These are phyloP conservation scores for Mugil cephalus DNA, from an alignment of 2,113 vertebrate species.

Conservation along the genomic window DNA sequence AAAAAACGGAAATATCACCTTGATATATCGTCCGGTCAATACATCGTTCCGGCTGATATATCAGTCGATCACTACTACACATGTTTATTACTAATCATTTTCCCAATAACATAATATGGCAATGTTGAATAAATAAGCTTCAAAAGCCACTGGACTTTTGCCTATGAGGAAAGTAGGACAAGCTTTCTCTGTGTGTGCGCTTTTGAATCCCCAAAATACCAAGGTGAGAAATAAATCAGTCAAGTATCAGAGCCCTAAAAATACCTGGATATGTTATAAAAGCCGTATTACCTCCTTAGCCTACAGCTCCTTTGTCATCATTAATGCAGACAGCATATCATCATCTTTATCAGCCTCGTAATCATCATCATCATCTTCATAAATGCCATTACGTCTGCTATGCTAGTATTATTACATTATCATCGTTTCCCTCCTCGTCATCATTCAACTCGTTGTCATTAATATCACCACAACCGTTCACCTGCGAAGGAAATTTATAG, in stretches of 20 bases:
- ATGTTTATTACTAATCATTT: no score
- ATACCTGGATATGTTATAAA: conserved; percentile 40
- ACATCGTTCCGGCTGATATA: no score
- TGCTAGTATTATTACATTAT: conserved; percentile 30
- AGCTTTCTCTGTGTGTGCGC: no score
- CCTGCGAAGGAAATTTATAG: conserved; percentile 15
- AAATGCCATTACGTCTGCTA: conserved; percentile 13
- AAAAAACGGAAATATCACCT: no score
- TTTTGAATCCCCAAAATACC: conserved; percentile 38
- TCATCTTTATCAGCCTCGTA: conserved; percentile 44
- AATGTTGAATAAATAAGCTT: no score
- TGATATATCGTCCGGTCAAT: no score
- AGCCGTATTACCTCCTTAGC: conserved; percentile 29
- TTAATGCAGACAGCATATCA: conserved; percentile 34
- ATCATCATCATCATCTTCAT: conserved; percentile 42
- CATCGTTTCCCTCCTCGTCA: conserved; percentile 9
- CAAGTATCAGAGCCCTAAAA: conserved; percentile 44
- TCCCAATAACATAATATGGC: no score
- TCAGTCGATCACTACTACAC: no score
- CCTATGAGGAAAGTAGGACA: no score
- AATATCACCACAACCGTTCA: conserved; percentile 13
- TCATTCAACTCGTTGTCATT: conserved; percentile 34
- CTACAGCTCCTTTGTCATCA: conserved; percentile 30
- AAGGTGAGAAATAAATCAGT: conserved; percentile 26
- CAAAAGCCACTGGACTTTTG: no score